Base-by-base conservation (phyloP, 2,888 invertebrate genomes). In the Fragum sueziense region DNA sequence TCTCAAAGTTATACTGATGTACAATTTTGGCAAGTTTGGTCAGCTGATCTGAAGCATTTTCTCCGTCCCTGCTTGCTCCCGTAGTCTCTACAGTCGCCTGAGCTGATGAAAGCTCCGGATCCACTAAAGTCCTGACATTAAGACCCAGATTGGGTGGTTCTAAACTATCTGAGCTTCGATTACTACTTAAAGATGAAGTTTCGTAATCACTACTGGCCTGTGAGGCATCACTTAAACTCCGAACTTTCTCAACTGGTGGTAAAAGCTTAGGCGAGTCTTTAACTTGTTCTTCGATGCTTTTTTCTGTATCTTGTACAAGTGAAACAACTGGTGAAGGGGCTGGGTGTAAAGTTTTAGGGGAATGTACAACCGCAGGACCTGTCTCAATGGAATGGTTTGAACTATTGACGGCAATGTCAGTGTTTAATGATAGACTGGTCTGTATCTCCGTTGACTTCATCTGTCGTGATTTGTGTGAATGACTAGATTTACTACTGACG, bases 1-100 rank as follows among this genome's bases (percentile, higher is more conserved):
- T 84, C 22, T 85, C 84, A 77, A 87, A 90, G 27, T 85, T 88
- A 70, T 90, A 91, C 74, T 90, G 91, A 74, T 89, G 89, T 11
- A 91, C 91, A 80, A 90, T 89, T 81, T 91, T 89, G 9, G 91
- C 91, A 27, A 91, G 80, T 69, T 88, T 87, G 29, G 90, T 89
- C 20, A 91, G 86, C 76, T 89, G 89, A 25, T 88, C 87, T n/a
- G 88, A 80, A 31, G 91, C 85, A 1, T 89, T 85, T 29, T 76
- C 25, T 57, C 34, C 3, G 25, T 57, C 14, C 14, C 54, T 4
- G 61, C 62, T 33, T 52, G 47, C 62, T 75, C 65, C 17, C 1
- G 73, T 73, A 22, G 70, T 70, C 61, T 82, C 74, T 11, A 83
- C 62, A 33, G 73, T 75, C 17, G 76, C 78, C 14, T n/a, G 77